Evolutionary conservation across 2,888 invertebrate species (phyloP).

Genomic region (Theristus sp.): DNA sequence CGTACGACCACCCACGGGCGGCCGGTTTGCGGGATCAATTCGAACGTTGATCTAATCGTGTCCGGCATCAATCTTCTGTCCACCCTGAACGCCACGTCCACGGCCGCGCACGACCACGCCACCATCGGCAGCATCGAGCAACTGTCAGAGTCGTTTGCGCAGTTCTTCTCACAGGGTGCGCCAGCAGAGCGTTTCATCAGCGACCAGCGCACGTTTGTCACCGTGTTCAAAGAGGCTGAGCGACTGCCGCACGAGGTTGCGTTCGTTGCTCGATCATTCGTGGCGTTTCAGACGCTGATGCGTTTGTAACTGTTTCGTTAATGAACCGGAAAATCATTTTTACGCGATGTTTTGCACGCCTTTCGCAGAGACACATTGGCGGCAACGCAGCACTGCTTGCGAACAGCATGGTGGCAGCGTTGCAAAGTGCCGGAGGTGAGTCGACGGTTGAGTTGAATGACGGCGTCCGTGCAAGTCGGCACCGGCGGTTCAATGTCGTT

Average conservation of each 20-base stretch:
- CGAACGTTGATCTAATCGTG: slow-evolving; percentile 34
- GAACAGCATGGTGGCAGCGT: slow-evolving; percentile 18
- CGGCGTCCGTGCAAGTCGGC: too few species aligned
- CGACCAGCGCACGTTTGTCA: slow-evolving; percentile 17
- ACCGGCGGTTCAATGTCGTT: too few species aligned
- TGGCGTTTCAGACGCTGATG: too few species aligned
- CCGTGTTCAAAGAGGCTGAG: slow-evolving; percentile 10
- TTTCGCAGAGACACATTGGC: slow-evolving; percentile 32
- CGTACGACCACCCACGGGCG: background rate
- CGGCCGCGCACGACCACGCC: slow-evolving; percentile 7
- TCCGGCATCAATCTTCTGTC: slow-evolving; percentile 30
- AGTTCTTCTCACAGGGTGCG: slow-evolving; percentile 32
- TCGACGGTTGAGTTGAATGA: too few species aligned
- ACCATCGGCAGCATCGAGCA: slow-evolving; percentile 12
- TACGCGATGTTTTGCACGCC: too few species aligned
- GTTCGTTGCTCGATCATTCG: too few species aligned
- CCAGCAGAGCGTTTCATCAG: slow-evolving; percentile 25
- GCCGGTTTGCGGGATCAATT: slow-evolving; percentile 30
- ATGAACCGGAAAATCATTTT: too few species aligned
- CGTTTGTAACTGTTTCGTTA: too few species aligned
- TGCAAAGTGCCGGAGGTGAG: slow-evolving; percentile 15
- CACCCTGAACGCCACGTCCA: slow-evolving; percentile 24
- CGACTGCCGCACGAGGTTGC: background rate
- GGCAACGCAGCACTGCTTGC: slow-evolving; percentile 38
- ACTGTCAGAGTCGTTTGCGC: slow-evolving; percentile 31